phyloP scores from a whole-genome alignment of 2,888 invertebrate species.

The Beris morrisii region DNA sequence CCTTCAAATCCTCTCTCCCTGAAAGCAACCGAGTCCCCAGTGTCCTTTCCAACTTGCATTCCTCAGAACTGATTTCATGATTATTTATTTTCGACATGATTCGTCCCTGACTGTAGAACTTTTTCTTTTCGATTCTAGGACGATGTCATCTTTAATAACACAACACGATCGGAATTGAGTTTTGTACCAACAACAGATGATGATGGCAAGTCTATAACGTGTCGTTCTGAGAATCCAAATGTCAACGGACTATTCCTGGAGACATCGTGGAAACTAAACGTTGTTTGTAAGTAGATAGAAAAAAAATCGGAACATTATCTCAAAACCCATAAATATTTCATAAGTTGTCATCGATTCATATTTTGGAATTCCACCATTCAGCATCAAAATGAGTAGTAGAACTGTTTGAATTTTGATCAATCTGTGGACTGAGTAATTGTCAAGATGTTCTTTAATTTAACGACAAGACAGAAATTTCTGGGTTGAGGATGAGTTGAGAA shows the following conservation, averaged over 20 bases:
- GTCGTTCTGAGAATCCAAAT: slow-evolving; percentile 89
- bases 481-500: too few relatives aligned
- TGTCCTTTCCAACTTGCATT: too few relatives aligned
- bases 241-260: slow-evolving; percentile 81
- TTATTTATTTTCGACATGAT: too few relatives aligned
- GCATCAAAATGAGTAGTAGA: too few relatives aligned
- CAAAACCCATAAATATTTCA: neutral
- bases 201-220: slow-evolving; percentile 85
- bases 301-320: neutral
- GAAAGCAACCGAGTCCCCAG: too few relatives aligned
- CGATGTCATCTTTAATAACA: slow-evolving; percentile 72
- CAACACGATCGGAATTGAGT: slow-evolving; percentile 82
- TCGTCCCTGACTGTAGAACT: too few relatives aligned
- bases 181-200: slow-evolving; percentile 88
- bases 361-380: neutral
- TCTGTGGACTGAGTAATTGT: too few relatives aligned
- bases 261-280: slow-evolving; percentile 83
- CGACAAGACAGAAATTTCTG: too few relatives aligned
- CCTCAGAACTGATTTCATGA: too few relatives aligned
- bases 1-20: too few relatives aligned
- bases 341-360: neutral
- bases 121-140: slow-evolving; percentile 60
- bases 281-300: slow-evolving; percentile 77
- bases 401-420: too few relatives aligned
- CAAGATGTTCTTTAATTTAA: too few relatives aligned